phyloP scores from a whole-genome alignment of 1,140 invertebrate genomes.

The Meloidogyne floridensis region DNA sequence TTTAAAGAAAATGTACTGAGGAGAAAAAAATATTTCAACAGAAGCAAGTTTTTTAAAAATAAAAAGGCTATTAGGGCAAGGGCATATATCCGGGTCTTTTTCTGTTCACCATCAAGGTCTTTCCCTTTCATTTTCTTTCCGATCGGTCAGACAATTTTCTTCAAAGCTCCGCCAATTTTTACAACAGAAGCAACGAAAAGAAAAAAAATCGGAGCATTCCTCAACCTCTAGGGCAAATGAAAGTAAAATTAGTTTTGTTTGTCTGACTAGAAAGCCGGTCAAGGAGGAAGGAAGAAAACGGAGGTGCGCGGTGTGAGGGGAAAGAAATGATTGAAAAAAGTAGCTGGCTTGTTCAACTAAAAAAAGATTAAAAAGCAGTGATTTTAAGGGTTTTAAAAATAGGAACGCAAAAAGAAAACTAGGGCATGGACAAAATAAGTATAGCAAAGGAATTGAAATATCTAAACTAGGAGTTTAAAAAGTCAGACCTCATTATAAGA shows the following conservation, averaged over 20 bases:
- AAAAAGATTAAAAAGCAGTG: background rate
- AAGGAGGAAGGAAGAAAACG: background rate
- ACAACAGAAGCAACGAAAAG: background rate
- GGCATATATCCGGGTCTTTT: constrained; percentile 6
- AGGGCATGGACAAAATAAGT: background rate
- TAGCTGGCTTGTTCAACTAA: background rate
- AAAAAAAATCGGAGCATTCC: background rate
- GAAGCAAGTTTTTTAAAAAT: background rate
- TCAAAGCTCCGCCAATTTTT: background rate
- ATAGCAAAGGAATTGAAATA: no score
- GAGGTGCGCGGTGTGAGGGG: background rate
- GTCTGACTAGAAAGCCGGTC: background rate
- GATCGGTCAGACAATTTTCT: background rate
- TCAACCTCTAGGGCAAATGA: background rate
- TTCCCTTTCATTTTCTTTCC: constrained; percentile 1
- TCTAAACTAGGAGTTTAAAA: no score
- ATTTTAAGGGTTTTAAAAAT: background rate
- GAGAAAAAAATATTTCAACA: background rate
- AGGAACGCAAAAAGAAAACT: background rate
- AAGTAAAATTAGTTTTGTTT: background rate
- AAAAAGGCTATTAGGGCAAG: background rate
- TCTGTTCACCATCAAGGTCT: background rate
- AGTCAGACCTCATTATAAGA: no score
- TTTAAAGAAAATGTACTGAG: no score
- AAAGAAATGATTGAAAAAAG: background rate